Conservation (phyloP, 2,113 vertebrate genomes). For the Nycticorax nycticorax region DNA sequence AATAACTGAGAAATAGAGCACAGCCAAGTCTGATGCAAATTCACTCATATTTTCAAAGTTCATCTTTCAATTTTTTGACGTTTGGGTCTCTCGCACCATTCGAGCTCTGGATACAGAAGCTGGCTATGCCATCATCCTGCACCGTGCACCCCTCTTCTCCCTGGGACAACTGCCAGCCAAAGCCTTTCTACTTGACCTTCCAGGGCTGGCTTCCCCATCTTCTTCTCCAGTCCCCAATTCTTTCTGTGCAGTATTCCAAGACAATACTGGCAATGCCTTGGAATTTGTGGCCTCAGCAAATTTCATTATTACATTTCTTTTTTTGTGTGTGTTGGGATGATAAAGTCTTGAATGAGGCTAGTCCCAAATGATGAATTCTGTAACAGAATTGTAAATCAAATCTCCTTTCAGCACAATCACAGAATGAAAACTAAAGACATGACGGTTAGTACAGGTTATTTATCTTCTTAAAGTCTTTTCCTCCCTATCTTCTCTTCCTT, state of each 20-base stretch:
- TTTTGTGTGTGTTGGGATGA: neutral
- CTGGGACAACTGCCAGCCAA: neutral
- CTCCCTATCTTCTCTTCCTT: neutral
- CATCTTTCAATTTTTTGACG: neutral
- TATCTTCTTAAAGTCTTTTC: neutral
- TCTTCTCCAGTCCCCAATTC: neutral
- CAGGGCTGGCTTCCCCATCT: neutral
- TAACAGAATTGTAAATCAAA: neutral
- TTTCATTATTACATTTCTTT: neutral
- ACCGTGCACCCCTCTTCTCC: neutral
- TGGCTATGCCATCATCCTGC: neutral
- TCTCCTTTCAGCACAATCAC: neutral
- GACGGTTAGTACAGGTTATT: neutral
- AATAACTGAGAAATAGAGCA: neutral
- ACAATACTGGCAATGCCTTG: neutral
- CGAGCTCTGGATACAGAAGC: neutral
- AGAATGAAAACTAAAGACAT: neutral
- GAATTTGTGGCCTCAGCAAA: neutral
- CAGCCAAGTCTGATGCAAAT: neutral
- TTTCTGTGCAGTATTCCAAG: neutral
- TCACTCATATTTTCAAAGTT: neutral
- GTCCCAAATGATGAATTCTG: neutral
- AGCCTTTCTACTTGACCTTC: neutral
- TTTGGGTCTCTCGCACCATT: neutral
- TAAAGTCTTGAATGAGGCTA: neutral